phyloP scores from a whole-genome alignment of 1,140 invertebrate genomes.

The Diuraphis noxia region DNA sequence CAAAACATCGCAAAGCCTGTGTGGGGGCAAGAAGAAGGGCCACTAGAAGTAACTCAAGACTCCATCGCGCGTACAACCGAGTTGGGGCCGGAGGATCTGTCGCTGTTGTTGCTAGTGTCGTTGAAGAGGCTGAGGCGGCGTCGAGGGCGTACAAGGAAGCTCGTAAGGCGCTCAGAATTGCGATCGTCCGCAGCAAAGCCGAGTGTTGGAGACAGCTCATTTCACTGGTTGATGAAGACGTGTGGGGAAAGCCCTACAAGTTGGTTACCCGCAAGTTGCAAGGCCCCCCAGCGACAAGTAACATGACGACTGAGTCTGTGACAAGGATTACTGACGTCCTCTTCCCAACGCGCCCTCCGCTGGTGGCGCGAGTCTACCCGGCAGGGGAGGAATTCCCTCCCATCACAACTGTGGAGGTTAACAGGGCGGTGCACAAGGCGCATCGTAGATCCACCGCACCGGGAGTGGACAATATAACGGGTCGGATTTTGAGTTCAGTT shows the following conservation, averaged over 20 bases:
- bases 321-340: background rate
- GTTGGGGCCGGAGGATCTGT: too few species aligned
- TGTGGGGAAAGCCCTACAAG: background rate
- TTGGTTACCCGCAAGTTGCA: background rate
- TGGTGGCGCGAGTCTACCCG: background rate
- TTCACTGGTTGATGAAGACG: constrained; percentile 6
- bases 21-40: too few species aligned
- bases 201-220: too few species aligned
- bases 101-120: too few species aligned
- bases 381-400: background rate
- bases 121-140: too few species aligned
- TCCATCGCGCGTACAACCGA: too few species aligned
- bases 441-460: background rate
- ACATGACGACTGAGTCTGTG: background rate
- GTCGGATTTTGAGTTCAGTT: background rate
- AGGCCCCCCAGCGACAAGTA: background rate
- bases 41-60: too few species aligned
- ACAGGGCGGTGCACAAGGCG: background rate
- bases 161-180: too few species aligned
- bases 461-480: background rate
- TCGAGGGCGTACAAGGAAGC: too few species aligned
- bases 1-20: too few species aligned
- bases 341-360: background rate
- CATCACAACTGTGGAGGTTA: background rate
- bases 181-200: too few species aligned